Evolutionary conservation across 64 coral and sea anemone genomes (phyloP).

Genomic region (Acropora yongei): DNA sequence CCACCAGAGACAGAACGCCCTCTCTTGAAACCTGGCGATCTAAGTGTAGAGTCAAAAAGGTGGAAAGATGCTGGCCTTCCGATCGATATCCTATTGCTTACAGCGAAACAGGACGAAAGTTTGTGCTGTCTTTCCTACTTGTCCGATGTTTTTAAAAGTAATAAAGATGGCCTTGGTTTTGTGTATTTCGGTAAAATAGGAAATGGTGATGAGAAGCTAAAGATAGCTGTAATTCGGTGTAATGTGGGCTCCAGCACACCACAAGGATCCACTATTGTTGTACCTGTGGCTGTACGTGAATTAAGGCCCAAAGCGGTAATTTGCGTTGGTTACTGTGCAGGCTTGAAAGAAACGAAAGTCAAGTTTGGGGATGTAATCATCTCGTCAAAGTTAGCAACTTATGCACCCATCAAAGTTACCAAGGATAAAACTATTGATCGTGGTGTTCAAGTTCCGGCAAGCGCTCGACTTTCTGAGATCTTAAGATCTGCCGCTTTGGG

Average conservation of each 20-base stretch:
- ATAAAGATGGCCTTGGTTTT: neutral
- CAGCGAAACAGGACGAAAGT: neutral
- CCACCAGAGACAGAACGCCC: too few relatives aligned
- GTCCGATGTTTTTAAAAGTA: neutral
- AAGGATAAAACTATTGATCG: neutral
- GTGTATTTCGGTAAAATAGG: constrained; percentile 7
- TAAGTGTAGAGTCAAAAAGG: too few relatives aligned
- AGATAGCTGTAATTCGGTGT: constrained; percentile 9
- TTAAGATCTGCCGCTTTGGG: neutral
- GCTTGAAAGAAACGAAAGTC: neutral
- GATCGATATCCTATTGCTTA: neutral
- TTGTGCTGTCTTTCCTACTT: neutral
- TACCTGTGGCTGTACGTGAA: neutral
- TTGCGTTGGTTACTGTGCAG: constrained; percentile 13
- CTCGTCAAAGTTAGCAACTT: neutral
- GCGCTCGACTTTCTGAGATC: neutral
- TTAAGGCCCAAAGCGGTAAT: constrained; percentile 10
- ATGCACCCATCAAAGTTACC: neutral
- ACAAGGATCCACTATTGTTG: neutral
- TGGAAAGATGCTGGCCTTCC: neutral
- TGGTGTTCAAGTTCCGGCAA: neutral
- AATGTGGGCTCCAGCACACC: neutral
- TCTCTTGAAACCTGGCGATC: too few relatives aligned
- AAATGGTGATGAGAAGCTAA: neutral
- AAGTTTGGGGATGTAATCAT: constrained; percentile 14